phyloP scores from a whole-genome alignment of 1,140 invertebrate genomes.

The Hycleus cichorii region DNA sequence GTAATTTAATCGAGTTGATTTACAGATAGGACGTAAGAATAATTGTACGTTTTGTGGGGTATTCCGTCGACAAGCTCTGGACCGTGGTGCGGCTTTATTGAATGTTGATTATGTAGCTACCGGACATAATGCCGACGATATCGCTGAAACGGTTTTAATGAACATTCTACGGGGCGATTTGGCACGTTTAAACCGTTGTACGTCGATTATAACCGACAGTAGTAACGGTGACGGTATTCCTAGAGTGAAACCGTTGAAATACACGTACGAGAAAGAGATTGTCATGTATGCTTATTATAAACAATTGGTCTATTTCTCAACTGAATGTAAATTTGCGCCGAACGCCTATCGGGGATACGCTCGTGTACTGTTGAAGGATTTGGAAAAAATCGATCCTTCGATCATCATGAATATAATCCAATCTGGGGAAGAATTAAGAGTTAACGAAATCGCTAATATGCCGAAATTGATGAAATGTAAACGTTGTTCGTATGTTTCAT shows the following conservation, averaged over 20 bases:
- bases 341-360: constrained; percentile 96
- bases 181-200: constrained; percentile 85
- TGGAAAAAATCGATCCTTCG: constrained; percentile 89
- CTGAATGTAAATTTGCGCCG: constrained; percentile 97
- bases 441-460: constrained; percentile 75
- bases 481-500: constrained; percentile 92
- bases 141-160: constrained; percentile 98
- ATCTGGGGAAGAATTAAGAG: constrained; percentile 84
- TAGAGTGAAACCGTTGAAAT: constrained; percentile 95
- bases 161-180: constrained; percentile 96
- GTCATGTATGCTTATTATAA: constrained; percentile 99
- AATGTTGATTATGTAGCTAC: constrained; percentile 92
- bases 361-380: constrained; percentile 86
- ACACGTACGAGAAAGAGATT: constrained; percentile 99
- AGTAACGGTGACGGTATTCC: constrained; percentile 69
- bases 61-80: constrained; percentile 91
- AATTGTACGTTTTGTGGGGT: constrained; percentile 99
- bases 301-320: constrained; percentile 97
- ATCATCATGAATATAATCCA: constrained; percentile 97
- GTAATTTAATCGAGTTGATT: constrained; percentile 19
- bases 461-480: constrained; percentile 74
- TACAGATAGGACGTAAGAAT: constrained; percentile 88
- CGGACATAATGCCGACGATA: constrained; percentile 99
- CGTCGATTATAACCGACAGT: constrained; percentile 75
- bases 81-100: constrained; percentile 82